phyloP scores from a whole-genome alignment of 1,140 invertebrate species.

The Zaprionus ornatus region DNA sequence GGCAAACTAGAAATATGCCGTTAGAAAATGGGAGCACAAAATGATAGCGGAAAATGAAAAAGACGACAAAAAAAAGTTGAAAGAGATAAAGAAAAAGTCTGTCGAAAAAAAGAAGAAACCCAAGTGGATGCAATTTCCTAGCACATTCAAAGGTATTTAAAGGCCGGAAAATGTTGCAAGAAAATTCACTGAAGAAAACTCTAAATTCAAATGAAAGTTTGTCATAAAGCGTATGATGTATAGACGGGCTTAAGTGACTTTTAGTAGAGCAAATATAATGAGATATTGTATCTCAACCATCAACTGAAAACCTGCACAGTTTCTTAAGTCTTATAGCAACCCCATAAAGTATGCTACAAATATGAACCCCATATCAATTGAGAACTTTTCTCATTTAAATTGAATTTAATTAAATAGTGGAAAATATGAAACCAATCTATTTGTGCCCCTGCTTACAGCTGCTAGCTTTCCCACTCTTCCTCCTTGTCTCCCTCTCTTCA shows the following conservation, averaged over 20 bases:
- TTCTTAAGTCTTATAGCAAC: too few species aligned
- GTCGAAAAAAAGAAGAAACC: not conserved
- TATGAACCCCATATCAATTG: not conserved
- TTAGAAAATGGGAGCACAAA: constrained; percentile 13
- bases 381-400: not conserved
- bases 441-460: not conserved
- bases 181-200: not conserved
- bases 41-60: constrained; percentile 23
- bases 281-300: too few species aligned
- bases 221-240: not conserved
- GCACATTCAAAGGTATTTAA: constrained; percentile 1
- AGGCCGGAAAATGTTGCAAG: not conserved
- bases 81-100: not conserved
- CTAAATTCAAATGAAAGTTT: not conserved
- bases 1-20: constrained; percentile 5
- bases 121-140: not conserved
- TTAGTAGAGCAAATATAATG: not conserved
- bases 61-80: not conserved
- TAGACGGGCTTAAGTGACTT: not conserved
- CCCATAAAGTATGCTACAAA: not conserved
- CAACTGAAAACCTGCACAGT: too few species aligned
- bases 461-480: not conserved
- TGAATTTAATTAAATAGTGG: not conserved
- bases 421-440: not conserved
- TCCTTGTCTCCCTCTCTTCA: not conserved